These are phyloP conservation scores for Acinonyx jubatus DNA, from an alignment of 2,113 vertebrate genomes.

Conservation along the genomic window DNA sequence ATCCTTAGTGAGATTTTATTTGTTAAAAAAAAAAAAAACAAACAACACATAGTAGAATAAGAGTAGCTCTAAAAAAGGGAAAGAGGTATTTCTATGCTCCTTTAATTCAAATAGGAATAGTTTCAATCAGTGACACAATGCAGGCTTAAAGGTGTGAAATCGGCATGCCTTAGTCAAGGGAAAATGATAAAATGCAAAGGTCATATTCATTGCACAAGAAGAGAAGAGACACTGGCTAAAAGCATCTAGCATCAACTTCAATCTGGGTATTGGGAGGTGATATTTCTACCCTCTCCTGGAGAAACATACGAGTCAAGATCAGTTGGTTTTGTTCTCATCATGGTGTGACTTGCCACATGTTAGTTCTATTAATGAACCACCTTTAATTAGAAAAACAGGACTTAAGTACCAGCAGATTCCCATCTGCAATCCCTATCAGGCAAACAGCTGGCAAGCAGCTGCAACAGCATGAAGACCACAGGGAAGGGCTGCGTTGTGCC, in stretches of 20 bases:
- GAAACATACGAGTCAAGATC: constrained; percentile 30
- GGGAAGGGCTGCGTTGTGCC: not conserved
- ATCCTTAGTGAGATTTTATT: not conserved
- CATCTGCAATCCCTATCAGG: constrained; percentile 57
- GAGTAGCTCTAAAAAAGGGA: not conserved
- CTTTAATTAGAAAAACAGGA: constrained; percentile 71
- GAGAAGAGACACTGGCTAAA: not conserved
- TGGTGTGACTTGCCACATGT: constrained; percentile 71
- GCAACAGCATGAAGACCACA: constrained; percentile 21
- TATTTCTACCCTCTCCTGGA: not conserved
- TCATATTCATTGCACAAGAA: not conserved
- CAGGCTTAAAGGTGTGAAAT: not conserved
- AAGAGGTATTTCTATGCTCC: not conserved
- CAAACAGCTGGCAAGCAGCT: constrained; percentile 73
- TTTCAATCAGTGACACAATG: not conserved
- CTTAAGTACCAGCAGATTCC: constrained; percentile 56
- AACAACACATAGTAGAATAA: not conserved
- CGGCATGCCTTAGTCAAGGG: not conserved
- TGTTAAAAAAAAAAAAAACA: not conserved
- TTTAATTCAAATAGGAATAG: not conserved
- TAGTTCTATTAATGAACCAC: constrained; percentile 56
- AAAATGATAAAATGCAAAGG: not conserved
- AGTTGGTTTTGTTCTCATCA: constrained; percentile 45
- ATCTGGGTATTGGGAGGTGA: not conserved
- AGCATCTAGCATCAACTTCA: not conserved